These are phyloP conservation scores for Pogonognathellus flavescens DNA, from an alignment of 1,140 invertebrate genomes.

Conservation along the genomic window DNA sequence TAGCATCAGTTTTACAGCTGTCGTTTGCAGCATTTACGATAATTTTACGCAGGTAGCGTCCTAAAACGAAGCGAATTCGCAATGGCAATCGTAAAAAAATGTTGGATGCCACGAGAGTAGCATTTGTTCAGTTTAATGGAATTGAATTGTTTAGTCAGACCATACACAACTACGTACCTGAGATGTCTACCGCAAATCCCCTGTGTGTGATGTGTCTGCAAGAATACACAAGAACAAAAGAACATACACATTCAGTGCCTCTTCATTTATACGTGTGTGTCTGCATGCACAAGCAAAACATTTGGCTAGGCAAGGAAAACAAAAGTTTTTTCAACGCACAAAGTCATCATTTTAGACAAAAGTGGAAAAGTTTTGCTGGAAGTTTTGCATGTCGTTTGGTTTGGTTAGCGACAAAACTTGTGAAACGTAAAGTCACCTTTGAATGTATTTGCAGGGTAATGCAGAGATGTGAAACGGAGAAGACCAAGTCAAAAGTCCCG, in stretches of 20 bases:
- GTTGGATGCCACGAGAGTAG: too few species aligned
- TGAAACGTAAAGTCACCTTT: too few species aligned
- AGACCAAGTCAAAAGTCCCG: not conserved
- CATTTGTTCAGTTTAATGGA: not conserved
- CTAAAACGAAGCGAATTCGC: too few species aligned
- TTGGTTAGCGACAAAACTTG: not conserved
- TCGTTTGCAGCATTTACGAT: too few species aligned
- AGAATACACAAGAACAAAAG: too few species aligned
- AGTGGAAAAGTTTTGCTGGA: not conserved
- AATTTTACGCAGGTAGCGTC: too few species aligned
- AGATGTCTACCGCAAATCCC: not conserved
- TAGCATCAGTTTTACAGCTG: too few species aligned
- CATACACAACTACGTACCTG: not conserved
- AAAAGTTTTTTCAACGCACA: not conserved
- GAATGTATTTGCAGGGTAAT: too few species aligned
- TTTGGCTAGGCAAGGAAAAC: slow-evolving; percentile 25
- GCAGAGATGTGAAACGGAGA: too few species aligned
- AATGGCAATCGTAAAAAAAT: too few species aligned
- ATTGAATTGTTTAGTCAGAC: not conserved
- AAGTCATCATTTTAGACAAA: not conserved
- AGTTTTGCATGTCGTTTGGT: not conserved
- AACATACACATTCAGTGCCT: too few species aligned
- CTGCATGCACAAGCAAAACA: not conserved
- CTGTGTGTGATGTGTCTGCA: not conserved
- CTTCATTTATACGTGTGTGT: not conserved